Conservation (phyloP, 2,888 invertebrate species). For the Schrankia costaestrigalis region DNA sequence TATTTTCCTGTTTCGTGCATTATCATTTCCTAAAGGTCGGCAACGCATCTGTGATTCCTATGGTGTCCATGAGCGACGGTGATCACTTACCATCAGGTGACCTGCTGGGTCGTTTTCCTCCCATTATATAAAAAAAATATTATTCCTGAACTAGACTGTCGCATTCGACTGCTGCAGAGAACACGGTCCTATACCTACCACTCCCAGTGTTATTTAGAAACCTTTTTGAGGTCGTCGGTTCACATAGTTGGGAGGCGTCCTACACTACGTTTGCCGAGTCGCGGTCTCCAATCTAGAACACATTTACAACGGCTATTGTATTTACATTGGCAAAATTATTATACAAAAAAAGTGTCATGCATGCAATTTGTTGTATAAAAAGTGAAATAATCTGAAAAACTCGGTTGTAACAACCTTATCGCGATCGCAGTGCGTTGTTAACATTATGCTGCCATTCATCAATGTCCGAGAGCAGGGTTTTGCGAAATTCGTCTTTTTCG, state of each 20-base stretch:
- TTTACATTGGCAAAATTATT: conserved; percentile 10
- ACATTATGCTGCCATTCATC: conserved; percentile 55
- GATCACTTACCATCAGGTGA: too few species aligned
- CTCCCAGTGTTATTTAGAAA: not conserved
- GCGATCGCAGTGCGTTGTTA: conserved; percentile 50
- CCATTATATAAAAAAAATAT: too few species aligned
- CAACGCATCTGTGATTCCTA: too few species aligned
- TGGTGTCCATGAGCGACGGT: too few species aligned
- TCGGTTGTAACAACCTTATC: conserved; percentile 49
- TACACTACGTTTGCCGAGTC: too few species aligned
- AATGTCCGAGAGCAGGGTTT: conserved; percentile 43
- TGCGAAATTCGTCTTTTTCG: conserved; percentile 41
- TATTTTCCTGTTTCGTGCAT: conserved; percentile 5
- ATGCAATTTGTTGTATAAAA: conserved; percentile 37
- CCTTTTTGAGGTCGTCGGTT: too few species aligned
- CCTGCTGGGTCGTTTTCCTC: too few species aligned
- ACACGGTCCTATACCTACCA: too few species aligned
- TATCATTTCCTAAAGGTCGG: too few species aligned
- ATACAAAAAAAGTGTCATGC: conserved; percentile 32
- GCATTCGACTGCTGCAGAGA: too few species aligned
- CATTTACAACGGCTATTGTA: conserved; percentile 2
- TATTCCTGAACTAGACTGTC: too few species aligned
- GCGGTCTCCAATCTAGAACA: not conserved
- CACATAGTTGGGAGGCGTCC: too few species aligned
- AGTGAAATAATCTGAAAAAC: conserved; percentile 40